phyloP scores from a whole-genome alignment of 2,113 vertebrate species.

The Otus sunia region DNA sequence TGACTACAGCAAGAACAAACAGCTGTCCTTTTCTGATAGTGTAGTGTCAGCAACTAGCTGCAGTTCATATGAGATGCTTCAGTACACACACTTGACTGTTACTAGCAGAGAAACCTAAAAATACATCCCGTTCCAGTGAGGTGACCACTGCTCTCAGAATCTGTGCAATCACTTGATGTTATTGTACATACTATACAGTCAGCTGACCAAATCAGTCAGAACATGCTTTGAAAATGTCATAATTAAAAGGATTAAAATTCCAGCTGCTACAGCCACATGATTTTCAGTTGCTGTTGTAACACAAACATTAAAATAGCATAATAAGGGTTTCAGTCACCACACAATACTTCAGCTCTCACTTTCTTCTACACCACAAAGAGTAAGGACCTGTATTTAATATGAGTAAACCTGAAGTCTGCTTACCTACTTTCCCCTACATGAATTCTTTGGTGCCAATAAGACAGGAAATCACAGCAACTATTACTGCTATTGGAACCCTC shows the following conservation, averaged over 20 bases:
- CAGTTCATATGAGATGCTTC: slow-evolving; percentile 59
- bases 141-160: slow-evolving; percentile 64
- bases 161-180: slow-evolving; percentile 64
- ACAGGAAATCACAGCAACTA: neutral
- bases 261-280: slow-evolving; percentile 58
- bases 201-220: slow-evolving; percentile 64
- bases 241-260: slow-evolving; percentile 70
- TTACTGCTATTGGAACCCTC: neutral
- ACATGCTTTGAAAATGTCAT: slow-evolving; percentile 64
- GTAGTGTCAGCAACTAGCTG: slow-evolving; percentile 55
- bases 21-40: slow-evolving; percentile 68
- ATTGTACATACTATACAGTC: slow-evolving; percentile 61
- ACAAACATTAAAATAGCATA: slow-evolving; percentile 59
- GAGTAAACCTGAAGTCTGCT: neutral
- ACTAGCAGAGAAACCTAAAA: slow-evolving; percentile 76
- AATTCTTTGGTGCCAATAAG: neutral
- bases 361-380: neutral
- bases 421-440: neutral
- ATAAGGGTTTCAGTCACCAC: slow-evolving; percentile 30
- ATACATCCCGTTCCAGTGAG: slow-evolving; percentile 70
- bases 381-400: neutral
- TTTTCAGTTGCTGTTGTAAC: slow-evolving; percentile 60
- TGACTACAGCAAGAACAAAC: slow-evolving; percentile 41
- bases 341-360: neutral
- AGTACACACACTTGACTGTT: slow-evolving; percentile 65